phyloP scores from a whole-genome alignment of 2,888 invertebrate genomes.

The Lypha dubia region DNA sequence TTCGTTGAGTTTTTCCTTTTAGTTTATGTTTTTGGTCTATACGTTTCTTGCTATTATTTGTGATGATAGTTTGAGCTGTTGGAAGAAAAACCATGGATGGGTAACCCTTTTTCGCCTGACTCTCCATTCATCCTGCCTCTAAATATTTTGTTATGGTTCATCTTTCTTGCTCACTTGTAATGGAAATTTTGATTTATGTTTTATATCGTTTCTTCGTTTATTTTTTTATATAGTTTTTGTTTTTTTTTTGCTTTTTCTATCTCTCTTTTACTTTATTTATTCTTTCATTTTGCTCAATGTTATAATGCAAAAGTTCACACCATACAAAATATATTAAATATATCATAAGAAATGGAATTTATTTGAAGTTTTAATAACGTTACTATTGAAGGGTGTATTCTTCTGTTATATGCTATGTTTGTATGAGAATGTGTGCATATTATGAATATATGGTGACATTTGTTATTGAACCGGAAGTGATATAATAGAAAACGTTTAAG shows the following conservation, averaged over 20 bases:
- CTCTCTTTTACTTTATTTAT: not conserved
- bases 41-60: constrained; percentile 60
- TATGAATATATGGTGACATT: constrained; percentile 62
- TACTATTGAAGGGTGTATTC: constrained; percentile 65
- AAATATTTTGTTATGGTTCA: constrained; percentile 74
- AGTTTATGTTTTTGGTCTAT: constrained; percentile 57
- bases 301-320: constrained; percentile 81
- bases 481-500: constrained; percentile 46
- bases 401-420: not conserved
- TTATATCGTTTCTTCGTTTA: constrained; percentile 60
- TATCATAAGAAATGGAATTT: constrained; percentile 70
- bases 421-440: not conserved
- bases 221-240: too few species aligned
- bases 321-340: constrained; percentile 69
- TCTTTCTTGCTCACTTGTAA: constrained; percentile 78
- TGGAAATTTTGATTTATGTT: constrained; percentile 83
- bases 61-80: constrained; percentile 67
- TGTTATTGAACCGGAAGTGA: constrained; percentile 68
- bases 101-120: constrained; percentile 39
- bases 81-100: constrained; percentile 22
- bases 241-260: too few species aligned
- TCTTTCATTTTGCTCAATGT: constrained; percentile 69
- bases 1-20: not conserved
- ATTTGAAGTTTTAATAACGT: constrained; percentile 72
- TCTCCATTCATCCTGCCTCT: constrained; percentile 43